Evolutionary conservation across 2,888 invertebrate species (phyloP), one percentile per base, ranked within the genome.

Genomic region (Glaucopsyche alexis): DNA sequence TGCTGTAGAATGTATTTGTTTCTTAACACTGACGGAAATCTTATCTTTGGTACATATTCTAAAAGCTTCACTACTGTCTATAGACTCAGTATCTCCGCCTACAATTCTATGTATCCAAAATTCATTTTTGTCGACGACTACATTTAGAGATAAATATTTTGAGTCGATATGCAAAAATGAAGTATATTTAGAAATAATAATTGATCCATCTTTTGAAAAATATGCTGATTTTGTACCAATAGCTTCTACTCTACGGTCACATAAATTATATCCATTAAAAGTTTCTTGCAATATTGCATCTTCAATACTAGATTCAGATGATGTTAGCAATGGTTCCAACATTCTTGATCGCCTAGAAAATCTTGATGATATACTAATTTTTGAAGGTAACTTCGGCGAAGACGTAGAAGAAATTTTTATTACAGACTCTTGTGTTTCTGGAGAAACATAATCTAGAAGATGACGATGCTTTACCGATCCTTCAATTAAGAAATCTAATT

Each of bases 381-480:
- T 87, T 2, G 84, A 81, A 71, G 84, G 83, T 6, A 76, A 38
- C 6, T 83, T 84, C 16, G 79, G 78, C 2, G 81, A 80, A 60
- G 77, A 76, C 40, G 72, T 5, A 8, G 83, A 79, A 3, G 85
- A 79, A 9, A 80, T 84, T 77, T 82, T 83, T 0, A 80, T 77
- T 13, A 77, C n/a, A 16, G 76, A 71, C 7, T 72, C 52, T 71
- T 78, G 79, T 19, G 74, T 72, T 13, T 79, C 79, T 2, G 79
- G 76, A 6, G 71, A 60, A 60, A 14, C 29, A 60, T 16, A 29
- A 60, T 60, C 75, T n/a, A 75, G 71, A 14, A 84, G 75, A 74
- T 87, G 87, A 77, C 87, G 81, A 78, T 85, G 85, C 81, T 93
- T 93, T 4, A 93, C 79, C 47, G 93, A 93, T 50, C 90, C 90